phyloP scores from a whole-genome alignment of 2,888 invertebrate genomes.

The Oasisia sp. region DNA sequence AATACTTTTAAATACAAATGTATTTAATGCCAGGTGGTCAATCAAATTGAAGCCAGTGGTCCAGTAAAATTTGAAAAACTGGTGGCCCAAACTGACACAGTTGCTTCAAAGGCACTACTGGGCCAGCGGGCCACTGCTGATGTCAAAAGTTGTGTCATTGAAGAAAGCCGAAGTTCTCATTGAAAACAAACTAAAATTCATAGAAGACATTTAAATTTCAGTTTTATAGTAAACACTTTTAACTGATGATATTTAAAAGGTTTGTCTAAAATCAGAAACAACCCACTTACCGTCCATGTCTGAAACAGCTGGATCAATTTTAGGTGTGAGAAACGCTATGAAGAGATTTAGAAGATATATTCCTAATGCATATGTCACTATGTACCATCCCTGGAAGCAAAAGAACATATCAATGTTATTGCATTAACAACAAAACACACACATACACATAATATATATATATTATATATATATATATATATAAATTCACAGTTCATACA shows the following conservation, averaged over 20 bases:
- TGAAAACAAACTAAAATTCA: no score
- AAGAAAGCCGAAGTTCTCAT: no score
- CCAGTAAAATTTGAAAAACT: no score
- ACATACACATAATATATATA: no score
- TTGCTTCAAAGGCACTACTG: no score
- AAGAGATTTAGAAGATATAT: slow-evolving; percentile 99
- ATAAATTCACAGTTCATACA: not conserved
- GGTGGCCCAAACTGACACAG: no score
- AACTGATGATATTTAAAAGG: not conserved
- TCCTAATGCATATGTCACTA: slow-evolving; percentile 97
- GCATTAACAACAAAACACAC: not conserved
- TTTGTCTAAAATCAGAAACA: not conserved
- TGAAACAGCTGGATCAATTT: slow-evolving; percentile 94
- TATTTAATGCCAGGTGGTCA: no score
- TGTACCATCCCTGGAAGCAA: slow-evolving; percentile 94
- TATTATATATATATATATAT: no score
- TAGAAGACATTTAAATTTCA: not conserved
- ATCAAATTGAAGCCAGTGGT: no score
- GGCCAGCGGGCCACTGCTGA: no score
- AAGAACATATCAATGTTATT: slow-evolving; percentile 22
- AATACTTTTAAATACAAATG: no score
- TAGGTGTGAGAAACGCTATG: slow-evolving; percentile 99
- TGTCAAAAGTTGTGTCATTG: no score
- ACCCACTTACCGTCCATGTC: slow-evolving; percentile 62
- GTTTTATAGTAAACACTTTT: not conserved